These are phyloP conservation scores for Sphinx pinastri DNA, from an alignment of 2,888 invertebrate genomes.

Conservation along the genomic window DNA sequence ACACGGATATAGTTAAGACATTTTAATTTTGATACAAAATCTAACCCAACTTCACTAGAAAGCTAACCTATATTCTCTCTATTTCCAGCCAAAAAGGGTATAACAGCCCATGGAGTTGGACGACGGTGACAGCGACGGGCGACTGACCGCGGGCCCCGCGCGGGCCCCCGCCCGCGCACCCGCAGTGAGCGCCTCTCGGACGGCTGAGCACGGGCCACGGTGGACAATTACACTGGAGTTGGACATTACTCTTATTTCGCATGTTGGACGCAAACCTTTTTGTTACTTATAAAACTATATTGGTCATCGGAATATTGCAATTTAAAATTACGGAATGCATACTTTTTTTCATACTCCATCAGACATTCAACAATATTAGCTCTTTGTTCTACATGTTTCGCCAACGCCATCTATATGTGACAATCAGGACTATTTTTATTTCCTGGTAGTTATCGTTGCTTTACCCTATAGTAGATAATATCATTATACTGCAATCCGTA, in stretches of 20 bases:
- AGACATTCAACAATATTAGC: background rate
- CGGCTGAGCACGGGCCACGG: slow-evolving; percentile 11
- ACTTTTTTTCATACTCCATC: background rate
- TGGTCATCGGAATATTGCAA: slow-evolving; percentile 1
- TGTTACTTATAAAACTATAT: background rate
- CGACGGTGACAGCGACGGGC: slow-evolving; percentile 85
- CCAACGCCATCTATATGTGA: background rate
- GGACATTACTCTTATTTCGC: slow-evolving; percentile 9
- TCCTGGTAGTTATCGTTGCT: too few species aligned
- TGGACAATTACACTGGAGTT: background rate
- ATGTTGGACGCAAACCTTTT: background rate
- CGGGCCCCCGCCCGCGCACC: slow-evolving; percentile 76
- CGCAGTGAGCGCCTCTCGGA: slow-evolving; percentile 58
- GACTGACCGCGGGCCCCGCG: slow-evolving; percentile 86
- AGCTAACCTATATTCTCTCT: slow-evolving; percentile 42
- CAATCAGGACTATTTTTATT: background rate
- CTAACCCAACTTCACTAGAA: too few species aligned
- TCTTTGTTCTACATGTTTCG: background rate
- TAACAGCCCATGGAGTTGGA: slow-evolving; percentile 86
- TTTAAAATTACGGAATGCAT: background rate
- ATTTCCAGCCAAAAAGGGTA: slow-evolving; percentile 85
- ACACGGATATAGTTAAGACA: too few species aligned
- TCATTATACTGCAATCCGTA: background rate
- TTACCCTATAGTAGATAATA: too few species aligned
- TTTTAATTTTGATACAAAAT: too few species aligned